phyloP scores from a whole-genome alignment of 2,797 vertebrate species.

The Enoplosus armatus region DNA sequence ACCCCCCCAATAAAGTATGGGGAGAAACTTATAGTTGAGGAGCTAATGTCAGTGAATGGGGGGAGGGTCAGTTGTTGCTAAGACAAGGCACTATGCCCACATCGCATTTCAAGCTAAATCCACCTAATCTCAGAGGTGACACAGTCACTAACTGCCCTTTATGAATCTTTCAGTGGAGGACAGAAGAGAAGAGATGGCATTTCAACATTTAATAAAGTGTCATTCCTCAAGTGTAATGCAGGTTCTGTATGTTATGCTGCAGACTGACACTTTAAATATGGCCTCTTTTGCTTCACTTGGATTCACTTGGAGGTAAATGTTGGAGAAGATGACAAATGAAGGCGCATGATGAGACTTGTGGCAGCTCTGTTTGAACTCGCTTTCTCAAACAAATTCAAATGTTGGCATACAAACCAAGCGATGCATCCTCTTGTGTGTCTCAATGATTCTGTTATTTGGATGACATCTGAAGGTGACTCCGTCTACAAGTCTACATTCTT shows the following conservation, averaged over 20 bases:
- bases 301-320: slow-evolving; percentile 40
- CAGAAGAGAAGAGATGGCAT: slow-evolving; percentile 55
- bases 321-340: slow-evolving; percentile 46
- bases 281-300: slow-evolving; percentile 10
- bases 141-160: slow-evolving; percentile 76
- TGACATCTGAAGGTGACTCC: slow-evolving; percentile 85
- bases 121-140: slow-evolving; percentile 63
- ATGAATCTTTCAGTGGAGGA: slow-evolving; percentile 71
- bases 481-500: slow-evolving; percentile 70
- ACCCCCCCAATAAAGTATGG: slow-evolving; percentile 67
- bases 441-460: slow-evolving; percentile 43
- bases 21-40: slow-evolving; percentile 69
- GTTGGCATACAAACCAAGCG: slow-evolving; percentile 17
- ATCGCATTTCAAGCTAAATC: slow-evolving; percentile 52
- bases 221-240: slow-evolving; percentile 41
- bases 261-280: slow-evolving; percentile 50
- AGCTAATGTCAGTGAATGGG: slow-evolving; percentile 81
- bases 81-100: slow-evolving; percentile 62
- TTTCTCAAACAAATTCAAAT: slow-evolving; percentile 37
- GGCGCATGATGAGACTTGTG: slow-evolving; percentile 12
- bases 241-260: slow-evolving; percentile 34
- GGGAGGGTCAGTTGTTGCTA: slow-evolving; percentile 55
- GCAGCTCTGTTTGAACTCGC: slow-evolving; percentile 38
- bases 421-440: slow-evolving; percentile 45
- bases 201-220: slow-evolving; percentile 68